Conservation (phyloP, 2,797 vertebrate genomes). For the Chelidonichthys spinosus region DNA sequence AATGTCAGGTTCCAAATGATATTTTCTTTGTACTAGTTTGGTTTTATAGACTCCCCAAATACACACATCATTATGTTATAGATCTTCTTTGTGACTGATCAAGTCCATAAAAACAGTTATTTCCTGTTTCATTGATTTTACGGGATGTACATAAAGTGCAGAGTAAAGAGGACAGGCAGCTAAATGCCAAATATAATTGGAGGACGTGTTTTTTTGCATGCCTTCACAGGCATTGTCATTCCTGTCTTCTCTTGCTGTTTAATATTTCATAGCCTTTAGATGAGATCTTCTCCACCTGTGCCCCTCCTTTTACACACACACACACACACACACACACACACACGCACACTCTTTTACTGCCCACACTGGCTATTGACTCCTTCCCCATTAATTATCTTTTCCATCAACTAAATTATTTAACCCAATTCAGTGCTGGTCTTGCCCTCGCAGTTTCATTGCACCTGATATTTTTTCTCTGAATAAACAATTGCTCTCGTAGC, state of each 20-base stretch:
- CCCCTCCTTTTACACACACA: slow-evolving; percentile 52
- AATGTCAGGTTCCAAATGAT: neutral
- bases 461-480: slow-evolving; percentile 30
- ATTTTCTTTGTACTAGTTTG: neutral
- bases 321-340: slow-evolving; percentile 21
- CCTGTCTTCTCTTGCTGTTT: slow-evolving; percentile 78
- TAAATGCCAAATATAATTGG: slow-evolving; percentile 80
- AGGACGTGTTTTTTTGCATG: slow-evolving; percentile 69
- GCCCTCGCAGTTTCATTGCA: slow-evolving; percentile 65
- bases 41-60: slow-evolving; percentile 23
- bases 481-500: slow-evolving; percentile 50
- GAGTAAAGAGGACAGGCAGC: slow-evolving; percentile 57
- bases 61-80: slow-evolving; percentile 21
- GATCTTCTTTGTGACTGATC: slow-evolving; percentile 35
- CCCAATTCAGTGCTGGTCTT: slow-evolving; percentile 74
- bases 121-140: slow-evolving; percentile 56
- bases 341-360: slow-evolving; percentile 36
- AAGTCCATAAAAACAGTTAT: slow-evolving; percentile 58
- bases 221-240: slow-evolving; percentile 81
- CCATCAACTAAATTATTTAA: slow-evolving; percentile 84
- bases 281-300: slow-evolving; percentile 82
- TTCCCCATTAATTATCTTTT: slow-evolving; percentile 84
- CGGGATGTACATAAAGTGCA: slow-evolving; percentile 49
- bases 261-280: slow-evolving; percentile 85
- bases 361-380: slow-evolving; percentile 76